Percentiles rank a stretch among this genome's conserved stretches.
These are phyloP conservation scores for Calidris pygmaea DNA, from an alignment of 2,113 vertebrate species.

Conservation along the genomic window DNA sequence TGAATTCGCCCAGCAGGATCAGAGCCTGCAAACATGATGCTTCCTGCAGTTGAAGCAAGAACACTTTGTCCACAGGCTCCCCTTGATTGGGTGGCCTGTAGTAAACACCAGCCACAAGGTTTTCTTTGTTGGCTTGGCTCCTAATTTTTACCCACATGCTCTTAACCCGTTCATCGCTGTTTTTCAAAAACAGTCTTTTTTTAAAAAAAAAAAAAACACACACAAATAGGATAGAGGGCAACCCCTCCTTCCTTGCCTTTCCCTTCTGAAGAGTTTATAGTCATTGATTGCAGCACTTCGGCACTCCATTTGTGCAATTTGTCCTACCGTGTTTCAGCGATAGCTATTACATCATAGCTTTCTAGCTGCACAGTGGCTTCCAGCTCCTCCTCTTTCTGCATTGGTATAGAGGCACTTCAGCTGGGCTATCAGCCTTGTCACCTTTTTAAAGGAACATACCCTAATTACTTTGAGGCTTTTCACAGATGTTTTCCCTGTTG, in stretches of 20 bases:
- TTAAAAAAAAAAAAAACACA: too few species aligned
- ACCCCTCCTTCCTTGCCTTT: background rate
- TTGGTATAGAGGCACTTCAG: background rate
- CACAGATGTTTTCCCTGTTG: background rate
- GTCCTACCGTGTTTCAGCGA: background rate
- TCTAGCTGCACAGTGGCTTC: background rate
- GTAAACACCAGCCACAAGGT: background rate
- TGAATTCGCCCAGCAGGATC: background rate
- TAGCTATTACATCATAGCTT: background rate
- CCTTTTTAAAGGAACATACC: background rate
- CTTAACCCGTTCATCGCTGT: background rate
- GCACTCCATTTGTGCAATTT: background rate
- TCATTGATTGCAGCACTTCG: fast-evolving
- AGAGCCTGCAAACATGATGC: background rate
- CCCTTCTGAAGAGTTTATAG: background rate
- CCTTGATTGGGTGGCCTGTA: too few species aligned
- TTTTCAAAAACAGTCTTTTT: background rate
- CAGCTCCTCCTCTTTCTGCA: background rate
- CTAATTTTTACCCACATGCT: background rate
- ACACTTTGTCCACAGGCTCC: too few species aligned
- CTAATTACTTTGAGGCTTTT: background rate
- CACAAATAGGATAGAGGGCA: background rate
- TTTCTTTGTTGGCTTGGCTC: background rate
- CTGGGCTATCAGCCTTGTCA: background rate
- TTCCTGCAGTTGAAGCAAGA: too few species aligned